These are phyloP conservation scores for Gobius niger DNA, from an alignment of 2,113 vertebrate species.

Conservation along the genomic window DNA sequence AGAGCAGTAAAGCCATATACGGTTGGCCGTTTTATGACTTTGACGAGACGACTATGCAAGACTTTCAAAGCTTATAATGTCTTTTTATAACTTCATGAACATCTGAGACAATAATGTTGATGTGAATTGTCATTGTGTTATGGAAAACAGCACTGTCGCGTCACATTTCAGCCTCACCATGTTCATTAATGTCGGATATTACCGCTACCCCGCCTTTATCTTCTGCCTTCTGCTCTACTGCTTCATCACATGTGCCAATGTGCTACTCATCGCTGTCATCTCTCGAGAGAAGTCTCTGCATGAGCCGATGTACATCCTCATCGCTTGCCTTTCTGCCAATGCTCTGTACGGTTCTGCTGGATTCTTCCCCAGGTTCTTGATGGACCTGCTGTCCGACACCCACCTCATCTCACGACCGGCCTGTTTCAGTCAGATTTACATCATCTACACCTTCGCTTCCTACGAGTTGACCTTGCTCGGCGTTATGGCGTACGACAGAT, in stretches of 20 bases:
- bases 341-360: slow-evolving; percentile 28
- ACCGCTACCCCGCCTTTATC: slow-evolving; percentile 27
- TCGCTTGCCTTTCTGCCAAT: slow-evolving; percentile 33
- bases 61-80: neutral
- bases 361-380: slow-evolving; percentile 52
- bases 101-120: neutral
- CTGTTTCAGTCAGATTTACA: slow-evolving; percentile 51
- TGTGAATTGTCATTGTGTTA: neutral
- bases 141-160: slow-evolving; percentile 29
- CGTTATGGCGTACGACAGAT: slow-evolving; percentile 57
- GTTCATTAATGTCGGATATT: slow-evolving; percentile 35
- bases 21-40: neutral
- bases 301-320: slow-evolving; percentile 45
- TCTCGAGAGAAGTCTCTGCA: slow-evolving; percentile 20
- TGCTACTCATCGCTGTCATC: slow-evolving; percentile 37
- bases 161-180: slow-evolving; percentile 45
- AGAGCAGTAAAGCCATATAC: neutral
- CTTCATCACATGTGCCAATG: slow-evolving; percentile 42
- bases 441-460: slow-evolving; percentile 40
- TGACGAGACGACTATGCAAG: neutral
- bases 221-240: slow-evolving; percentile 38
- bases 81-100: neutral
- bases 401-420: slow-evolving; percentile 44
- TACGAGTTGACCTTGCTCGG: slow-evolving; percentile 42
- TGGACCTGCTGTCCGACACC: slow-evolving; percentile 41